Base-by-base conservation (phyloP, 2,113 vertebrate species). In the Oplegnathus fasciatus region DNA sequence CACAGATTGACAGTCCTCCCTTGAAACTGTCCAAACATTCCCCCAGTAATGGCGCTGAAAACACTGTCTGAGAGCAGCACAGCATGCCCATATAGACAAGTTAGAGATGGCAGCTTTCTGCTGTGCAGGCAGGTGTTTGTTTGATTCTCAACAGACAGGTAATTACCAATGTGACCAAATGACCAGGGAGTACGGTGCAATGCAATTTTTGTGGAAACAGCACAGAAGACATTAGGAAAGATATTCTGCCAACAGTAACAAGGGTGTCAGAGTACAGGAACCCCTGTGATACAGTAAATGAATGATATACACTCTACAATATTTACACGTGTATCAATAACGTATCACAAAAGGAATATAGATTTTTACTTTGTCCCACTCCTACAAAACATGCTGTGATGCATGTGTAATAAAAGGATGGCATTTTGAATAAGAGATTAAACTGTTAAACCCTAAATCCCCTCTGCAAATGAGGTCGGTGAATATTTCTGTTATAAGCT, bases 81-180 rank as follows among this genome's bases (percentile, higher is more conserved):
- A 88, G 82, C 75, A 61, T 58, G 65, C 52, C 15, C 50, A 46
- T 57, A 67, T 32, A 75, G 57, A 81, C 50, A 48, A 42, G 78
- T 54, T 75, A 28, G 83, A 76, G 64, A 72, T 32, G 68, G 78
- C 73, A 75, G 78, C 62, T 80, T 76, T 82, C 78, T 81, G 80
- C 80, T 80, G 79, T 69, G 80, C 77, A 58, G 57, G 40, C 84
- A 89, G 86, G 84, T 90, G 86, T 73, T 80, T 68, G 85, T 82
- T 82, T 89, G 70, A 82, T 88, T 86, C 54, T 80, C 68, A 69
- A 34, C 80, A 79, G 69, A 72, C 70, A 52, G 77, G 50, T 84
- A 71, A 87, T 91, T 80, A 78, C 75, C 18, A 6, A 60, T 74
- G 78, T 52, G 66, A 65, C 42, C 74, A 60, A 77, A 48, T 82